Conservation (phyloP, 1,140 invertebrate species). For the Artemia franciscana region DNA sequence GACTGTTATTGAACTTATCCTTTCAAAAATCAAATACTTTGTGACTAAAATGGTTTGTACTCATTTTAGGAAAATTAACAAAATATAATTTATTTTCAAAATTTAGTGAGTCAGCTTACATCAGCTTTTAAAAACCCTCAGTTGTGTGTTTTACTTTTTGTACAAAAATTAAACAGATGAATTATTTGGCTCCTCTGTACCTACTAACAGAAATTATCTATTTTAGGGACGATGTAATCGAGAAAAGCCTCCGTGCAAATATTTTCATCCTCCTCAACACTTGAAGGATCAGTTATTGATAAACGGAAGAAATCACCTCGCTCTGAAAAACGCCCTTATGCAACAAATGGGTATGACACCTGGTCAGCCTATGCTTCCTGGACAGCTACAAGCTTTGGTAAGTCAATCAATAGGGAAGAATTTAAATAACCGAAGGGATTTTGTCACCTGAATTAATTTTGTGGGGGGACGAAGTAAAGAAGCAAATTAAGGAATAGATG, state of each 20-base stretch:
- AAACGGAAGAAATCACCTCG: slow-evolving; percentile 97
- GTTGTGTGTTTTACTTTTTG: slow-evolving; percentile 1
- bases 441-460: neutral
- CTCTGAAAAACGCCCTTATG: slow-evolving; percentile 85
- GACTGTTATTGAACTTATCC: too few species aligned
- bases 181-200: too few species aligned
- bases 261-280: slow-evolving; percentile 98
- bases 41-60: too few species aligned
- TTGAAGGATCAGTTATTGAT: slow-evolving; percentile 97
- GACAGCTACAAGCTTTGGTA: slow-evolving; percentile 68
- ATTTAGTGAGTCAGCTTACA: too few species aligned
- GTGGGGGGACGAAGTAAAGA: too few species aligned
- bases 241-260: slow-evolving; percentile 99
- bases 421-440: neutral
- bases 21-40: too few species aligned
- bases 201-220: too few species aligned
- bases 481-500: too few species aligned
- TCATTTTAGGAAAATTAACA: too few species aligned
- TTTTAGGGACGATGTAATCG: slow-evolving; percentile 92
- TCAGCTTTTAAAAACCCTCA: too few species aligned
- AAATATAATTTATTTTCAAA: too few species aligned
- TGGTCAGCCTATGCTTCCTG: slow-evolving; percentile 56
- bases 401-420: slow-evolving; percentile 28
- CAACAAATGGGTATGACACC: slow-evolving; percentile 80
- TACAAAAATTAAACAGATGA: too few species aligned